phyloP scores from a whole-genome alignment of 1,140 invertebrate genomes.

The Heliconius himera region DNA sequence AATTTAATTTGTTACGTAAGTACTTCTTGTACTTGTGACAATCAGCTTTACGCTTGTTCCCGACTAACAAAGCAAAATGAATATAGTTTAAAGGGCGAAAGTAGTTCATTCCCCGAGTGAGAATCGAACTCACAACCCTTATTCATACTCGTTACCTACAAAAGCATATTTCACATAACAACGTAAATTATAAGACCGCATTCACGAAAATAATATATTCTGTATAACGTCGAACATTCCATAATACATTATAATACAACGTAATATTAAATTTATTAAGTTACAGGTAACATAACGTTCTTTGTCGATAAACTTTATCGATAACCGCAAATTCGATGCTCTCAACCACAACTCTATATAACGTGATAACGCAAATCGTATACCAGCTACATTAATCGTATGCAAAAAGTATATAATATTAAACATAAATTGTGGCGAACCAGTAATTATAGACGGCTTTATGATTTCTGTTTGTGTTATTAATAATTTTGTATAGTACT shows the following conservation, averaged over 20 bases:
- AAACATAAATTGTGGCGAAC: slow-evolving; percentile 33
- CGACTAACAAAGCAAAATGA: too few species aligned
- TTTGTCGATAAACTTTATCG: slow-evolving; percentile 45
- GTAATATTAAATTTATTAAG: slow-evolving; percentile 15
- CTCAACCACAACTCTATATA: slow-evolving; percentile 39
- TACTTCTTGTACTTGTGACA: too few species aligned
- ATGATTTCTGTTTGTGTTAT: slow-evolving; percentile 23
- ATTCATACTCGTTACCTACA: not conserved
- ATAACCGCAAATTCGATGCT: slow-evolving; percentile 47
- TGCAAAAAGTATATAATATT: slow-evolving; percentile 31
- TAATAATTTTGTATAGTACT: not conserved
- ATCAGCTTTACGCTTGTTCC: too few species aligned
- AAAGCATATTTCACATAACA: not conserved
- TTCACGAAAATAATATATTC: not conserved
- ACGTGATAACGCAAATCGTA: slow-evolving; percentile 41
- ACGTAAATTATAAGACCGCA: not conserved
- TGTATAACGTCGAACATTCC: not conserved
- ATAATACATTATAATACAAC: not conserved
- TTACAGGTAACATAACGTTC: slow-evolving; percentile 35
- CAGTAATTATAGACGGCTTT: slow-evolving; percentile 30
- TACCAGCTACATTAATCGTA: slow-evolving; percentile 31
- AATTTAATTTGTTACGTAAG: too few species aligned
- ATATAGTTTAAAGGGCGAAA: too few species aligned
- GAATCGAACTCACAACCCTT: too few species aligned
- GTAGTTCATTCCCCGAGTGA: too few species aligned